A percentile compares a stretch with the other conserved stretches of the same genome.
Conservation (phyloP, 2,888 invertebrate species). For the Luffia ferchaultella region DNA sequence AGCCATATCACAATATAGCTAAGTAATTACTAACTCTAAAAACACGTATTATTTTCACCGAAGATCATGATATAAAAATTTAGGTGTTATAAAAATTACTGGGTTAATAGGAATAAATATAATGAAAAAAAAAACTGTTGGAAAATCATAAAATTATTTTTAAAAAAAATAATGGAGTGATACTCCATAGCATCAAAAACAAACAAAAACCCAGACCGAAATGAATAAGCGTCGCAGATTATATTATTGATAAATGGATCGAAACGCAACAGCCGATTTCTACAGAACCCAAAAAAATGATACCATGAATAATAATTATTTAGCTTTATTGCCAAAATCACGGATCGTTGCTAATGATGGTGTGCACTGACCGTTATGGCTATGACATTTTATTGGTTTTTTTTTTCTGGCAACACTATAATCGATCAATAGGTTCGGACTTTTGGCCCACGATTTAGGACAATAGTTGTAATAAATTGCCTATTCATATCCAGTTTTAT, state of each 20-base stretch:
- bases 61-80: too few species aligned
- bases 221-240: constrained; percentile 58
- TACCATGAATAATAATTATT: constrained; percentile 46
- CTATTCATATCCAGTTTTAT: background rate
- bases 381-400: constrained; percentile 34
- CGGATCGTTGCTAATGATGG: constrained; percentile 44
- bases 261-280: constrained; percentile 37
- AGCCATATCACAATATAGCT: too few species aligned
- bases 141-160: too few species aligned
- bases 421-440: constrained; percentile 43
- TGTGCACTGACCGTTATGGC: constrained; percentile 27
- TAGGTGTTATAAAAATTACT: too few species aligned
- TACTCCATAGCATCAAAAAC: constrained; percentile 25
- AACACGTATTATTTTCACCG: too few species aligned
- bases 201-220: constrained; percentile 34
- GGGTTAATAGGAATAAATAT: too few species aligned
- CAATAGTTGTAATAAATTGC: constrained; percentile 26
- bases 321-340: constrained; percentile 41
- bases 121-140: too few species aligned
- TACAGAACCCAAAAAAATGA: constrained; percentile 32
- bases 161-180: too few species aligned
- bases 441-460: constrained; percentile 47
- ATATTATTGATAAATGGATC: constrained; percentile 54
- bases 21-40: too few species aligned
- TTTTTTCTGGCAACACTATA: constrained; percentile 31